Percentiles rank a stretch among this genome's conserved stretches.
Conservation (phyloP, 2,888 invertebrate species). For the Invenusta paracnida region DNA sequence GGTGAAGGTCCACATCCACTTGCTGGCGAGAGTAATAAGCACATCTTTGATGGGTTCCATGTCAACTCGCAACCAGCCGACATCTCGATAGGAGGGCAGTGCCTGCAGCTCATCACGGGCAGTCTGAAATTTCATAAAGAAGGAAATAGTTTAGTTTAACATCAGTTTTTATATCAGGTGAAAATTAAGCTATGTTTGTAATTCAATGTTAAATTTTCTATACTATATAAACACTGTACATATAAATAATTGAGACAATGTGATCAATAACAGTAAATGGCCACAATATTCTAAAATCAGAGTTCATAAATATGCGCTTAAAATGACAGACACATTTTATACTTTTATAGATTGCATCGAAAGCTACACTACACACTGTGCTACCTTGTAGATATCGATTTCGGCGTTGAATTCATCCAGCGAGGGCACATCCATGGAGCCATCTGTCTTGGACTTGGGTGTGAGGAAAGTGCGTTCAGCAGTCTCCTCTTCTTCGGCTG, state of each 20-base stretch:
- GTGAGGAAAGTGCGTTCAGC: conserved; percentile 56
- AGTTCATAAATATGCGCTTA: too few species aligned
- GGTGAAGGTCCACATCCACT: conserved; percentile 61
- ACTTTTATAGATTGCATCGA: too few species aligned
- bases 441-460: conserved; percentile 50
- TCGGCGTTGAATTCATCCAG: conserved; percentile 60
- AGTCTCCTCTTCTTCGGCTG: conserved; percentile 33
- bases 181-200: too few species aligned
- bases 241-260: too few species aligned
- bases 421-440: conserved; percentile 51
- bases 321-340: too few species aligned
- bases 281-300: too few species aligned
- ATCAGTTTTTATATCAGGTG: neutral
- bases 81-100: conserved; percentile 54
- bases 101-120: conserved; percentile 56
- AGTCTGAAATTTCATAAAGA: conserved; percentile 49
- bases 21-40: conserved; percentile 57
- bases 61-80: conserved; percentile 59
- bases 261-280: too few species aligned
- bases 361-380: too few species aligned
- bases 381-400: conserved; percentile 59
- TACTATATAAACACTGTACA: too few species aligned
- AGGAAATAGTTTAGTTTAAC: neutral
- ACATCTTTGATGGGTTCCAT: conserved; percentile 59
- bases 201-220: too few species aligned